Evolutionary conservation across 1,140 invertebrate species (phyloP).

Genomic region (Ostrea denselamellosa): DNA sequence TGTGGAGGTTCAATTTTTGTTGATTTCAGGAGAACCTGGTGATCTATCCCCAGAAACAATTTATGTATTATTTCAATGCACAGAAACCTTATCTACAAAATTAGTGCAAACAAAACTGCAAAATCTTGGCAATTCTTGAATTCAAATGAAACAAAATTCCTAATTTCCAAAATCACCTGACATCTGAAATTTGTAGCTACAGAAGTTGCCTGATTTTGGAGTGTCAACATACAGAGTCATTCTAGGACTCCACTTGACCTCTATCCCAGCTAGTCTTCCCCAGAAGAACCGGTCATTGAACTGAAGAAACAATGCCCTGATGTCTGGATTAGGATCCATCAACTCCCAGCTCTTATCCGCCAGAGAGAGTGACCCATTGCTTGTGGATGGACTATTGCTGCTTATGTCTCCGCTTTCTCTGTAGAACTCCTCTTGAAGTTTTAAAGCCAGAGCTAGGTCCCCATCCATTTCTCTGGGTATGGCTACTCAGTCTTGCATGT

Average conservation of each 20-base stretch:
- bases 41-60: too few species aligned
- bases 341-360: conserved; percentile 85
- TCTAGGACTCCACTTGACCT: conserved; percentile 95
- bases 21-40: too few species aligned
- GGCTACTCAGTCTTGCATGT: not conserved
- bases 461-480: conserved; percentile 25
- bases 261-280: conserved; percentile 86
- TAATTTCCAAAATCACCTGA: too few species aligned
- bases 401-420: conserved; percentile 13
- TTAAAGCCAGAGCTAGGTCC: conserved; percentile 60
- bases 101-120: too few species aligned
- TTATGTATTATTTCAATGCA: too few species aligned
- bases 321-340: conserved; percentile 95
- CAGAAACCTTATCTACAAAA: too few species aligned
- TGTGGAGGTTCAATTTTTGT: too few species aligned
- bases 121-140: too few species aligned
- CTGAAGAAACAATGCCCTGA: conserved; percentile 89
- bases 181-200: too few species aligned
- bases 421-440: conserved; percentile 60
- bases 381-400: not conserved
- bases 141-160: too few species aligned
- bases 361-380: conserved; percentile 70
- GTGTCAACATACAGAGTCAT: conserved; percentile 90
- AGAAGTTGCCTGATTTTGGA: not conserved
- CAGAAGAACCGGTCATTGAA: conserved; percentile 94